These are phyloP conservation scores for Propithecus perrieri DNA, from an alignment of 2,797 vertebrate genomes.

Conservation along the genomic window DNA sequence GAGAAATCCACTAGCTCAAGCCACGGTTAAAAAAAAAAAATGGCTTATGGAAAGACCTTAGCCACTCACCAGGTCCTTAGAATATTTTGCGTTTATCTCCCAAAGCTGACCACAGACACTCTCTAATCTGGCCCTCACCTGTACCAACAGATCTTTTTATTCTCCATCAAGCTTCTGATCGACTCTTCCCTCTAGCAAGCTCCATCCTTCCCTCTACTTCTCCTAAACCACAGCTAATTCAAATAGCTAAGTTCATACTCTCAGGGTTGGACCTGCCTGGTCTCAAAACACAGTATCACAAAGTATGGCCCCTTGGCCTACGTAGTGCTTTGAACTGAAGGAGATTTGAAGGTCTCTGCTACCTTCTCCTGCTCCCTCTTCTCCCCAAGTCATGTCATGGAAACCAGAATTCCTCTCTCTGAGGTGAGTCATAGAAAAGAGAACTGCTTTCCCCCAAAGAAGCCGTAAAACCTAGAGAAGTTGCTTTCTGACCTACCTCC, in stretches of 20 bases:
- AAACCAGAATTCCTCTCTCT: not conserved
- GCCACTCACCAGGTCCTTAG: not conserved
- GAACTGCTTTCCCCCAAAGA: not conserved
- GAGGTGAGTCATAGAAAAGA: not conserved
- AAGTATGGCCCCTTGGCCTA: not conserved
- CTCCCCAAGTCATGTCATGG: not conserved
- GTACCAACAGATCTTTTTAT: not conserved
- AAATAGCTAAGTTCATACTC: not conserved
- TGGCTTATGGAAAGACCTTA: slow-evolving; percentile 30
- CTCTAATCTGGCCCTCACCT: not conserved
- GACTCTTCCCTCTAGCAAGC: not conserved
- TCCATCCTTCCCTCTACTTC: not conserved
- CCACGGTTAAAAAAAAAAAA: not conserved
- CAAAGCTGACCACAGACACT: not conserved
- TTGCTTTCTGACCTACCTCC: not conserved
- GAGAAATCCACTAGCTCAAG: slow-evolving; percentile 40
- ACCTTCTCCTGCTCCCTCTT: not conserved
- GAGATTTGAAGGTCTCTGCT: not conserved
- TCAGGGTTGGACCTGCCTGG: not conserved
- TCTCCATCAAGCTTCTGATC: not conserved
- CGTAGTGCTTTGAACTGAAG: not conserved
- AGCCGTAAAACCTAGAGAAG: not conserved
- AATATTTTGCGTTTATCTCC: not conserved
- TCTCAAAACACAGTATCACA: not conserved
- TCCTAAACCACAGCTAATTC: not conserved